These are phyloP conservation scores for Atrina japonica DNA, from an alignment of 2,888 invertebrate species.

Conservation along the genomic window DNA sequence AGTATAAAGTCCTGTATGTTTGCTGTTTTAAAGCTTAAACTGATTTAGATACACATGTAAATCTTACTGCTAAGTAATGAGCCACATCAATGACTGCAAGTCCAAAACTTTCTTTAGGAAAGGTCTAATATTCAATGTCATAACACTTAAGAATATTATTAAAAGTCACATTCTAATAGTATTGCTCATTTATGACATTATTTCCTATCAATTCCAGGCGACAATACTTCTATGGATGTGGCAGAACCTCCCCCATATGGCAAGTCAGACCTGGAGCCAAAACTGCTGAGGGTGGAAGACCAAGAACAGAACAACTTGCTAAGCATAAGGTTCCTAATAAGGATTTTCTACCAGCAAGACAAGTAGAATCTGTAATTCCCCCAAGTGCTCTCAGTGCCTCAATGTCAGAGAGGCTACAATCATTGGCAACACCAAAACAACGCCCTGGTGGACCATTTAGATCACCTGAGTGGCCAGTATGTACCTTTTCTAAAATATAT, in stretches of 20 bases:
- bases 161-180: too few relatives aligned
- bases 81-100: too few relatives aligned
- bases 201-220: constrained; percentile 49
- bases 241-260: constrained; percentile 62
- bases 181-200: neutral
- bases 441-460: constrained; percentile 72
- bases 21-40: too few relatives aligned
- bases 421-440: constrained; percentile 66
- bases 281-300: constrained; percentile 50
- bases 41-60: too few relatives aligned
- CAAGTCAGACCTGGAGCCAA: constrained; percentile 47
- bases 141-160: too few relatives aligned
- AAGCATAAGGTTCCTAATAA: constrained; percentile 55
- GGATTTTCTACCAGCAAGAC: constrained; percentile 59
- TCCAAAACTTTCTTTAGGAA: too few relatives aligned
- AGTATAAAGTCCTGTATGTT: too few relatives aligned
- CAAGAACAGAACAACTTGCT: constrained; percentile 52
- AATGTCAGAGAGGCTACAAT: constrained; percentile 58
- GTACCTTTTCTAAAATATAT: constrained; percentile 36
- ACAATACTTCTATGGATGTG: constrained; percentile 65
- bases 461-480: constrained; percentile 72
- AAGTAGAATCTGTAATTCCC: constrained; percentile 65
- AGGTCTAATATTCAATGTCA: too few relatives aligned
- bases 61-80: too few relatives aligned
- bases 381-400: constrained; percentile 58